Conservation (phyloP, 2,888 invertebrate species). For the Pocota personata region DNA sequence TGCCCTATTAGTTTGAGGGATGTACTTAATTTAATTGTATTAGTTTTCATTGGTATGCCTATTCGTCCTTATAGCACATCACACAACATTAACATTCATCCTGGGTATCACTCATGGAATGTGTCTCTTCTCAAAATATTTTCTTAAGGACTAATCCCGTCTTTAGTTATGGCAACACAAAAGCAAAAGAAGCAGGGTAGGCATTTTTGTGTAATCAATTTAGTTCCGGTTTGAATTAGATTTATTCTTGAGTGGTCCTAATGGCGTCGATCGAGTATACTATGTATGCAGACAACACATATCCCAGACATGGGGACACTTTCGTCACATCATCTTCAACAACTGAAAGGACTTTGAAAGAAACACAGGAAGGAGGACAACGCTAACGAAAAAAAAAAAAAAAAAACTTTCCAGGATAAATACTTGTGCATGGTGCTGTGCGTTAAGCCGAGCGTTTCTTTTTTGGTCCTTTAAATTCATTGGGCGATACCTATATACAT, state of each 20-base stretch:
- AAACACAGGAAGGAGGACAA: not conserved
- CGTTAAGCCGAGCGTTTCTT: not conserved
- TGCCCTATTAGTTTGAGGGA: not conserved
- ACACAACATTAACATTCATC: conserved; percentile 10
- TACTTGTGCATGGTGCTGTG: not conserved
- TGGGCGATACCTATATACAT: too few species aligned
- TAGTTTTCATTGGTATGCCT: not conserved
- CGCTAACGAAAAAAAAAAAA: not conserved
- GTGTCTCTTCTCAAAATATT: not conserved
- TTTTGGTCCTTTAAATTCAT: conserved; percentile 8
- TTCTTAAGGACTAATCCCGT: conserved; percentile 21
- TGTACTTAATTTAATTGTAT: conserved; percentile 31
- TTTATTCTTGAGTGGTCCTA: conserved; percentile 63
- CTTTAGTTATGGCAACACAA: conserved; percentile 9
- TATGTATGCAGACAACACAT: not conserved
- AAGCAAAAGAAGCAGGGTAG: not conserved
- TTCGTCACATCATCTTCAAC: conserved; percentile 14
- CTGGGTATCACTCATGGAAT: not conserved
- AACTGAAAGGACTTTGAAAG: not conserved
- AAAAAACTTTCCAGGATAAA: not conserved
- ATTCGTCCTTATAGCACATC: not conserved
- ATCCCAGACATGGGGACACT: conserved; percentile 15
- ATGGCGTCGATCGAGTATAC: conserved; percentile 31
- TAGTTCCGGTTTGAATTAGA: conserved; percentile 62
- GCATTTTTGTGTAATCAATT: conserved; percentile 45